phyloP scores from a whole-genome alignment of 2,888 invertebrate genomes.

The Andricus curvator region DNA sequence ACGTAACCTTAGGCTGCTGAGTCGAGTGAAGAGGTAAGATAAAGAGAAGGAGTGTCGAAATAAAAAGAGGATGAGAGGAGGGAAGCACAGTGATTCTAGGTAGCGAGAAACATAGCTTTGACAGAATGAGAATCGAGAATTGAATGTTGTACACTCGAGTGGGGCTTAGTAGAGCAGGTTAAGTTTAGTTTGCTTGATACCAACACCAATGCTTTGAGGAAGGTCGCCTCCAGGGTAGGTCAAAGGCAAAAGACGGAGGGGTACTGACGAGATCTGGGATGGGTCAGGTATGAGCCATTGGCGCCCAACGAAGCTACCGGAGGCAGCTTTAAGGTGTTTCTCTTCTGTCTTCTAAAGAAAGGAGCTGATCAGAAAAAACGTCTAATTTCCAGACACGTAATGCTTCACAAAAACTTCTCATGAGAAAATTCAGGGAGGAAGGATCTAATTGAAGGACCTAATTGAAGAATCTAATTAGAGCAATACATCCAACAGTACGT shows the following conservation, averaged over 20 bases:
- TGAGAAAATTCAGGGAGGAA: not conserved
- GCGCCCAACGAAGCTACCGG: slow-evolving; percentile 21
- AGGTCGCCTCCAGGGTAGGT: slow-evolving; percentile 47
- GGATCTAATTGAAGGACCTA: not conserved
- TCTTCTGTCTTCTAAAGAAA: slow-evolving; percentile 23
- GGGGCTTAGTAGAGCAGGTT: slow-evolving; percentile 61
- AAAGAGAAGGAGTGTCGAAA: slow-evolving; percentile 9
- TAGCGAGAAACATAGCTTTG: slow-evolving; percentile 21
- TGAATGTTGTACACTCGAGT: slow-evolving; percentile 55
- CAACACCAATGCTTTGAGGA: slow-evolving; percentile 52
- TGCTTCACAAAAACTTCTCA: not conserved
- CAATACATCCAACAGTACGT: not conserved
- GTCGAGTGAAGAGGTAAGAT: slow-evolving; percentile 7
- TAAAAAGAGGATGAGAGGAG: not conserved
- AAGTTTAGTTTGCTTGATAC: slow-evolving; percentile 67
- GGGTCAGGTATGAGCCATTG: slow-evolving; percentile 44
- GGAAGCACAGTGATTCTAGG: not conserved
- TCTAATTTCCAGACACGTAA: slow-evolving; percentile 1
- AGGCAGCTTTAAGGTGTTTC: slow-evolving; percentile 6
- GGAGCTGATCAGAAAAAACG: not conserved
- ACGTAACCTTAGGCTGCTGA: slow-evolving; percentile 15
- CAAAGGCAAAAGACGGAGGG: slow-evolving; percentile 29
- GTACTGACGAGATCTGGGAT: slow-evolving; percentile 21
- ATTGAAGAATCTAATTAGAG: not conserved
- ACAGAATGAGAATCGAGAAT: slow-evolving; percentile 56